Conservation (phyloP, 2,888 invertebrate species). For the Griposia aprilina region DNA sequence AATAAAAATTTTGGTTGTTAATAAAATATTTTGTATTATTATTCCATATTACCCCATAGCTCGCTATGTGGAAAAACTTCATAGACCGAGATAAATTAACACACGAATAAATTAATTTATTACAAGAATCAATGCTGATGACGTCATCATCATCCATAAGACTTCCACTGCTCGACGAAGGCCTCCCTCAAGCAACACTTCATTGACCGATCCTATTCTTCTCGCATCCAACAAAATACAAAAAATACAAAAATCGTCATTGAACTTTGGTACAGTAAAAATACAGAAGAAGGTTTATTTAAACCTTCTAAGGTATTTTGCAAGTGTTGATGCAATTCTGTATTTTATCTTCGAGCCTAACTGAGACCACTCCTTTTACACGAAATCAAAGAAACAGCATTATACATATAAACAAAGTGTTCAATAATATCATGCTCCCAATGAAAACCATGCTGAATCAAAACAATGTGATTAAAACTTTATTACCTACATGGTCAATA, state of each 20-base stretch:
- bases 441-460: conserved; percentile 29
- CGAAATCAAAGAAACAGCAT: background rate
- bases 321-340: background rate
- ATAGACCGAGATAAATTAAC: too few species aligned
- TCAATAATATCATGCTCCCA: conserved; percentile 14
- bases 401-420: background rate
- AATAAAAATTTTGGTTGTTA: too few species aligned
- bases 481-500: background rate
- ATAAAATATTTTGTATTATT: too few species aligned
- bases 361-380: background rate
- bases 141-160: background rate
- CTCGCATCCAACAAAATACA: background rate
- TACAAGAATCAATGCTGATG: too few species aligned
- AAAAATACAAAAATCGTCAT: background rate
- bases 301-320: background rate
- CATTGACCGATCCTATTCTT: background rate
- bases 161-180: background rate
- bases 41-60: too few species aligned
- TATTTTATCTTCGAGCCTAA: background rate
- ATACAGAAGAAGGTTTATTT: background rate
- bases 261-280: background rate
- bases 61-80: too few species aligned
- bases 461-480: conserved; percentile 27
- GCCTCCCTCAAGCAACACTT: background rate
- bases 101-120: too few species aligned